These are phyloP conservation scores for Steatocranus sp. DNA, from an alignment of 2,797 vertebrate genomes.

Conservation along the genomic window DNA sequence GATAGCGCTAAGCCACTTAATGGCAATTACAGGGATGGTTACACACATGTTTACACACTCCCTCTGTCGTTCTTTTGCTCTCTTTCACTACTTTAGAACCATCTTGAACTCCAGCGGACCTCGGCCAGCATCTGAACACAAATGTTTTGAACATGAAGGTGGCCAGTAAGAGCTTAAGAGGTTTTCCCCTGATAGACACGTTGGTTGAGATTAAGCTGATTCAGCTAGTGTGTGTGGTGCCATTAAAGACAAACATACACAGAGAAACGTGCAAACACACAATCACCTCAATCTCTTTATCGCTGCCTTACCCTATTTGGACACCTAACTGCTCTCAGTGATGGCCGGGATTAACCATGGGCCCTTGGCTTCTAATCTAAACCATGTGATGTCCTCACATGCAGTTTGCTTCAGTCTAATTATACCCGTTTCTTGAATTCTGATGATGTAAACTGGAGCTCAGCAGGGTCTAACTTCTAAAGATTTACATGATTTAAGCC, in stretches of 20 bases:
- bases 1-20: constrained; percentile 47
- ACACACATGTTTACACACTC: neutral
- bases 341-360: neutral
- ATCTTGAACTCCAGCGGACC: constrained; percentile 17
- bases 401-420: neutral
- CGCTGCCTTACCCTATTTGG: constrained; percentile 10
- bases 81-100: neutral
- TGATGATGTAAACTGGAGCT: neutral
- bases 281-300: constrained; percentile 3
- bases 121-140: neutral
- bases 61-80: neutral
- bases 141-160: neutral
- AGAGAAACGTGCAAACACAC: neutral
- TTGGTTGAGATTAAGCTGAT: neutral
- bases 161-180: neutral
- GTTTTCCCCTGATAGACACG: neutral
- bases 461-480: no score
- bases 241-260: neutral
- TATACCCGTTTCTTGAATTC: neutral
- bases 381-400: neutral
- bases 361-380: neutral
- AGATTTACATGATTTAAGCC: neutral
- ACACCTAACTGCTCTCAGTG: neutral
- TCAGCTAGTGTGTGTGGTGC: neutral
- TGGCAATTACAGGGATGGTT: constrained; percentile 36